Evolutionary conservation across 2,797 vertebrate genomes (phyloP).

Genomic region (Morus bassanus): DNA sequence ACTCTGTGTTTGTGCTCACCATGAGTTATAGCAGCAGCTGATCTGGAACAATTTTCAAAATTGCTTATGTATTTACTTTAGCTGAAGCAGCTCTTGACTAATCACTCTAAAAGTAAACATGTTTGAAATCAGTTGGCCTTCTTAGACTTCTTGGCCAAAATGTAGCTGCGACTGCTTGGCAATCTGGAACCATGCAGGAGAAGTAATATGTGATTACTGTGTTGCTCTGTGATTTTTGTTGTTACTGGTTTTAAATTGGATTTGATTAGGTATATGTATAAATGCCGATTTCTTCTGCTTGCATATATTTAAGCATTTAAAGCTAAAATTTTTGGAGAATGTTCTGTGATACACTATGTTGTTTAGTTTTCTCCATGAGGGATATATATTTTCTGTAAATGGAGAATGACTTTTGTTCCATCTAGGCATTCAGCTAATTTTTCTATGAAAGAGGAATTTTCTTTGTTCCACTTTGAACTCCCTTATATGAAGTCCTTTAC

Average conservation of each 20-base stretch:
- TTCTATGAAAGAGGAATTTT: not conserved
- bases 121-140: not conserved
- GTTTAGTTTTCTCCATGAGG: not conserved
- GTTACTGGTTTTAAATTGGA: not conserved
- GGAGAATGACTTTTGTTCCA: not conserved
- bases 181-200: not conserved
- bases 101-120: not conserved
- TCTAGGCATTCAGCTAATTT: not conserved
- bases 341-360: not conserved
- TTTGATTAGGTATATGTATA: not conserved
- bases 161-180: not conserved
- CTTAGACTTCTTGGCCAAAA: not conserved
- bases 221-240: not conserved
- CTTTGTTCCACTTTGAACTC: not conserved
- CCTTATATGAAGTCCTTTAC: not conserved
- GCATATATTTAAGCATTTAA: not conserved
- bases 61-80: not conserved
- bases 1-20: not conserved
- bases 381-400: not conserved
- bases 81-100: constrained; percentile 1
- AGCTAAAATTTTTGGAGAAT: not conserved
- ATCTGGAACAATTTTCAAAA: not conserved
- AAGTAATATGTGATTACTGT: not conserved
- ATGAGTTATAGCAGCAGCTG: not conserved
- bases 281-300: not conserved